These are phyloP conservation scores for Clostera curtula DNA, from an alignment of 2,888 invertebrate genomes.

Conservation along the genomic window DNA sequence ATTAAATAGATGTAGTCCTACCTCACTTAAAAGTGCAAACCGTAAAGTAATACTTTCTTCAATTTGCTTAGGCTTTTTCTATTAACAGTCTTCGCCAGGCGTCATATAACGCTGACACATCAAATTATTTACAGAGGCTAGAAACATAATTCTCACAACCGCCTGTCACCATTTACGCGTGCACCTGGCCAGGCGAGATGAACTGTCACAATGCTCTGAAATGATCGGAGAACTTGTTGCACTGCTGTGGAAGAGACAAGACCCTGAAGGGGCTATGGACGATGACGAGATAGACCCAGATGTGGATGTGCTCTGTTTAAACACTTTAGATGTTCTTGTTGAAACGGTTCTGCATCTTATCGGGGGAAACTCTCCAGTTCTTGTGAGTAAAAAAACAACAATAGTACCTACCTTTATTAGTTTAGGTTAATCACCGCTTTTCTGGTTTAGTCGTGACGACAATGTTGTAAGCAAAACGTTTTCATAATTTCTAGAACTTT, in stretches of 20 bases:
- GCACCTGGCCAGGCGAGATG: slow-evolving; percentile 87
- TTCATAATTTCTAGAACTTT: no score
- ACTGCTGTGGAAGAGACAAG: slow-evolving; percentile 67
- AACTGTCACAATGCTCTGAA: slow-evolving; percentile 87
- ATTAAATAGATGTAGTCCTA: no score
- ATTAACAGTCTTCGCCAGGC: slow-evolving; percentile 77
- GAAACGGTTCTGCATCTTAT: slow-evolving; percentile 89
- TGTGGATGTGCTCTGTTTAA: slow-evolving; percentile 87
- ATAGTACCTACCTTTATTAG: no score
- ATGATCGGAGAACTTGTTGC: slow-evolving; percentile 90
- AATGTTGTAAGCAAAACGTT: no score
- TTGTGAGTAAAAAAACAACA: no score
- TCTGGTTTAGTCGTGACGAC: no score
- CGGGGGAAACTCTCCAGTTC: slow-evolving; percentile 82
- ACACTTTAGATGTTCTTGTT: slow-evolving; percentile 87
- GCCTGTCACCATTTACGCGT: slow-evolving; percentile 90
- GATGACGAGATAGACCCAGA: slow-evolving; percentile 76
- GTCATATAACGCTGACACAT: neutral
- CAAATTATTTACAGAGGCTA: slow-evolving; percentile 77
- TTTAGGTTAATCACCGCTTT: no score
- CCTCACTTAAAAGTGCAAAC: no score
- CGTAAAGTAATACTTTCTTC: no score
- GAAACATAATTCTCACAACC: slow-evolving; percentile 86
- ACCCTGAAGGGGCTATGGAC: slow-evolving; percentile 60
- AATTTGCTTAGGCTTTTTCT: no score